Conservation (phyloP, 2,113 vertebrate genomes). For the Carassius gibelio region DNA sequence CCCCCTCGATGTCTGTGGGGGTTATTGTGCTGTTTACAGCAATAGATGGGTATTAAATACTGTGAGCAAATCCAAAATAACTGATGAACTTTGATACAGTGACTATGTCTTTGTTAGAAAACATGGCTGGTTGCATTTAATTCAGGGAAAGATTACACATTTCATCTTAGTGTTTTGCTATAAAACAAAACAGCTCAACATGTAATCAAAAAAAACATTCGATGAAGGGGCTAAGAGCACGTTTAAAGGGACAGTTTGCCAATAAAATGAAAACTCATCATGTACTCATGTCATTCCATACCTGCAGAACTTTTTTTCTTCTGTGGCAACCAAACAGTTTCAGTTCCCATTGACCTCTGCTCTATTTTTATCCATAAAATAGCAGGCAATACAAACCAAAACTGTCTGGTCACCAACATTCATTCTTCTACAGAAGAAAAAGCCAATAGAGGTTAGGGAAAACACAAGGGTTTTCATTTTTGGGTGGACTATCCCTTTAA, state of each 20-base stretch:
- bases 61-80: conserved; percentile 30
- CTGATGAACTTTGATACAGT: not conserved
- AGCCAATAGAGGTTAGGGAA: not conserved
- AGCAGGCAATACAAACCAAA: no score
- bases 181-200: not conserved
- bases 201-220: not conserved
- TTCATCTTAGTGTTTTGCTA: not conserved
- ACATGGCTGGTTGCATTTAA: not conserved
- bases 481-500: not conserved
- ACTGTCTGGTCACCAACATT: no score
- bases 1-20: not conserved
- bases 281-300: not conserved
- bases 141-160: not conserved
- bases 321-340: not conserved
- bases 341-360: not conserved
- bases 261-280: not conserved
- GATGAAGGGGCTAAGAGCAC: not conserved
- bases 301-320: no score
- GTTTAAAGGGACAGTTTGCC: not conserved
- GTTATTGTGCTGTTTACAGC: not conserved
- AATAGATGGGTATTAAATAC: not conserved
- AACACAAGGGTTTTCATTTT: not conserved
- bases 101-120: not conserved
- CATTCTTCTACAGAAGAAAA: not conserved
- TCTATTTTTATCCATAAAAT: not conserved